Evolutionary conservation across 2,888 invertebrate genomes (phyloP).

Genomic region (Agrochola lychnidis): DNA sequence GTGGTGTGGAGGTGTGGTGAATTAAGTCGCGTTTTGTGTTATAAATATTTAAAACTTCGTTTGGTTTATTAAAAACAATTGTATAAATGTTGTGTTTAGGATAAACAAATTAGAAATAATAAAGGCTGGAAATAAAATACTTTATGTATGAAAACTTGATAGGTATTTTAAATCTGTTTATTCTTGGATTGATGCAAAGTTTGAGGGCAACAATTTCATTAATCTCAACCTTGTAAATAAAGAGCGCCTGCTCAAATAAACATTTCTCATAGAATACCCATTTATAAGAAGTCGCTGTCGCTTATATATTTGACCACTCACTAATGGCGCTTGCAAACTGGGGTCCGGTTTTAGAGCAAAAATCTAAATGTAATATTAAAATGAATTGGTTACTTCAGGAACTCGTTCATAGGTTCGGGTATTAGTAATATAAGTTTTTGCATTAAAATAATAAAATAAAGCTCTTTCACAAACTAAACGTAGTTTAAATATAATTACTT

Average conservation of each 20-base stretch:
- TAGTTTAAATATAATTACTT: conserved; percentile 45
- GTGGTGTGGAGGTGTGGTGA: too few species aligned
- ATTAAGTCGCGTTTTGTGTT: neutral
- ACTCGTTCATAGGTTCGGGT: conserved; percentile 70
- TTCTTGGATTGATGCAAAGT: neutral
- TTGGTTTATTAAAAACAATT: neutral
- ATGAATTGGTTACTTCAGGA: conserved; percentile 78
- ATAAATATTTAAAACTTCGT: neutral
- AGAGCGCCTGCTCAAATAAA: neutral
- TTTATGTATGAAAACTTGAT: neutral
- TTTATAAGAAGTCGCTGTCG: conserved; percentile 39
- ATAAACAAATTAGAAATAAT: neutral
- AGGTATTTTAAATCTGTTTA: neutral
- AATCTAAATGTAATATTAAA: conserved; percentile 81
- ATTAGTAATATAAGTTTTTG: conserved; percentile 61
- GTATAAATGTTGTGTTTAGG: neutral
- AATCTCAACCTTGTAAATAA: too few species aligned
- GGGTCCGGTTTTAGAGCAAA: conserved; percentile 74
- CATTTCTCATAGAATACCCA: neutral
- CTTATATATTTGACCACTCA: conserved; percentile 44
- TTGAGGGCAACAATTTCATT: neutral
- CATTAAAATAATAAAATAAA: conserved; percentile 56
- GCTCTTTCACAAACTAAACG: conserved; percentile 43
- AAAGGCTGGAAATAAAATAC: neutral
- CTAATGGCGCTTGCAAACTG: conserved; percentile 69